Evolutionary conservation across 2,113 vertebrate species (phyloP), one percentile per base, ranked within the genome.

Genomic region (Mugil cephalus): DNA sequence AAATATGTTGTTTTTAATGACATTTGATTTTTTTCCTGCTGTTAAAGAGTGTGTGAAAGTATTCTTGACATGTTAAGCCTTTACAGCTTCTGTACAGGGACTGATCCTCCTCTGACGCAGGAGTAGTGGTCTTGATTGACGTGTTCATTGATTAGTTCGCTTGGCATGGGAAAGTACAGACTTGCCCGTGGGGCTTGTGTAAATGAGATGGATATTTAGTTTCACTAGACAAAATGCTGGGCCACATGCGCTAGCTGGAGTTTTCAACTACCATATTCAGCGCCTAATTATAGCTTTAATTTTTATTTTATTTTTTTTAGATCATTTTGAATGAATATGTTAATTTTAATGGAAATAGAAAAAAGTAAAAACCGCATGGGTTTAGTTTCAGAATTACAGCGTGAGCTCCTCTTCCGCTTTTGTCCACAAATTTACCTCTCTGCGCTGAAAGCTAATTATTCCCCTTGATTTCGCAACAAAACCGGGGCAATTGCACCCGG

Each of bases 391-490:
- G 13, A 50, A 58, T 38, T 39, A 55, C 43, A 60, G 40, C 14
- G 35, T 34, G 47, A 51, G 7, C 42, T 38, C 15, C 24, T 35
- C 38, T 60, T 67, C 30, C 8, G 54, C 21, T 40, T 68, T 74
- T 58, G 40, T 67, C 39, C 58, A 36, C 36, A 58, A 46, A 51
- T 76, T 69, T 84, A 36, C 18, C 21, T 35, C 50, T 60, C 10
- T 21, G 53, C 36, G 67, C 48, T 36, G 1, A 65, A 61, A 45
- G 45, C 75, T 65, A 53, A 55, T 80, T 76, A 40, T 60, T 61
- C 46, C 17, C 30, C 53, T 56, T 43, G 24, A 58, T 76, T 64
- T 73, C 0, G 1, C 69, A 82, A 71, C 40, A 46, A 53, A 59
- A 45, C 74, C 30, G 21, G 17, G 42, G 10, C 36, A 68, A 50